Conservation (phyloP, 2,113 vertebrate genomes). For the Brevimyrus niger region DNA sequence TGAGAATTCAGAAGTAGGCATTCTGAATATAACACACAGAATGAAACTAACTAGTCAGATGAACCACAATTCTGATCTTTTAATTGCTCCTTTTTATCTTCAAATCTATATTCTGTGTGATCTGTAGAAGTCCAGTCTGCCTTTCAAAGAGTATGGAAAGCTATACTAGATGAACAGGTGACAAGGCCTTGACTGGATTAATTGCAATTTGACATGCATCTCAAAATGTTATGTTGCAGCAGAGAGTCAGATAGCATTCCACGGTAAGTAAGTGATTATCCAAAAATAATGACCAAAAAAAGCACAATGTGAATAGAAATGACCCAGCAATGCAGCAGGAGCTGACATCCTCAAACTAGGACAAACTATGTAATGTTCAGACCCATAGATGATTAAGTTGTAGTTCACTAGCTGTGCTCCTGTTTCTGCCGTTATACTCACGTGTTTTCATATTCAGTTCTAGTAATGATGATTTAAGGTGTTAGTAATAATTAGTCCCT, state of each 20-base stretch:
- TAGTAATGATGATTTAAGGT: neutral
- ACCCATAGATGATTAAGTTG: neutral
- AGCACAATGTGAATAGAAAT: neutral
- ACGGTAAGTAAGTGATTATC: neutral
- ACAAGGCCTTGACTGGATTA: neutral
- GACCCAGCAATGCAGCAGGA: neutral
- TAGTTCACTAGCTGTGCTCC: neutral
- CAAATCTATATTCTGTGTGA: neutral
- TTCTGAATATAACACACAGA: neutral
- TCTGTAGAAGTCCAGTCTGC: neutral
- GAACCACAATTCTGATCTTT: neutral
- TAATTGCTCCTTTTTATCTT: neutral
- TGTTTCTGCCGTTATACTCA: neutral
- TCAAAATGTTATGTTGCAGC: neutral
- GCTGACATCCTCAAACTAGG: neutral
- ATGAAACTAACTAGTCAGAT: neutral
- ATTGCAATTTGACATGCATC: neutral
- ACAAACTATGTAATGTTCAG: neutral
- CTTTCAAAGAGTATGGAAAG: neutral
- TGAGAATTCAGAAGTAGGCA: neutral
- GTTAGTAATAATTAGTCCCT: neutral
- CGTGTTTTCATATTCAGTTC: neutral
- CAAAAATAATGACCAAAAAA: neutral
- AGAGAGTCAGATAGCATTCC: neutral
- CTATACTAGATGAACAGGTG: neutral